Conservation (phyloP, 1,140 invertebrate species). For the Latrodectus geometricus region DNA sequence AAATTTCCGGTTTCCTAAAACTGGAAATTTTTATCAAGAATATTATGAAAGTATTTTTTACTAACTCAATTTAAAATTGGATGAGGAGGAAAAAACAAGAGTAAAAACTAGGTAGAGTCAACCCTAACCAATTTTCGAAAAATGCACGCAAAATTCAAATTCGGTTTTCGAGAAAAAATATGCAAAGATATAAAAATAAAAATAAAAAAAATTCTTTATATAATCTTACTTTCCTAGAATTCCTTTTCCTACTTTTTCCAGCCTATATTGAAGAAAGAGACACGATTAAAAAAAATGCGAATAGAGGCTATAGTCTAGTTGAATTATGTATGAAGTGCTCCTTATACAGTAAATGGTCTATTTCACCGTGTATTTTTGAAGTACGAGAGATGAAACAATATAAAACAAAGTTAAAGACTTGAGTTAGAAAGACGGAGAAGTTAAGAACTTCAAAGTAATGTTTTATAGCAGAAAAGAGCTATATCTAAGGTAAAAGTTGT, state of each 20-base stretch:
- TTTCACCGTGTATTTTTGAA: slow-evolving; percentile 18
- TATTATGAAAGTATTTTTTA: too few relatives aligned
- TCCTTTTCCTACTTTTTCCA: slow-evolving; percentile 14
- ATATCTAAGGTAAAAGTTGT: neutral
- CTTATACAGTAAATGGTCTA: slow-evolving; percentile 24
- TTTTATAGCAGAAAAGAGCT: slow-evolving; percentile 6
- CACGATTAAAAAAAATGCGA: slow-evolving; percentile 6
- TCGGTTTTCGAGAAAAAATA: neutral
- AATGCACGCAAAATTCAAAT: slow-evolving; percentile 48
- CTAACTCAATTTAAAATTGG: neutral
- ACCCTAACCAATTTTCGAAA: slow-evolving; percentile 18
- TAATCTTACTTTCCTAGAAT: neutral
- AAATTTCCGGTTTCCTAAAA: too few relatives aligned
- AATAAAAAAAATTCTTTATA: too few relatives aligned
- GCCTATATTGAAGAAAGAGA: neutral
- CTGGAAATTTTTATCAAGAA: too few relatives aligned
- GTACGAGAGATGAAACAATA: neutral
- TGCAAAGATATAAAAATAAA: too few relatives aligned
- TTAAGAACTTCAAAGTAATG: slow-evolving; percentile 18
- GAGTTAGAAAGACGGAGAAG: slow-evolving; percentile 11
- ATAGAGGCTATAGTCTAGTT: slow-evolving; percentile 8
- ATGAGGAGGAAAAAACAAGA: neutral
- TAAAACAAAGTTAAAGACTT: slow-evolving; percentile 30
- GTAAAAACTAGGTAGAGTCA: neutral
- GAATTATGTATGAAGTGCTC: slow-evolving; percentile 27